Percentiles rank a stretch among this genome's conserved stretches.
Conservation (phyloP, 1,140 invertebrate genomes). For the Mylabris phalerata region DNA sequence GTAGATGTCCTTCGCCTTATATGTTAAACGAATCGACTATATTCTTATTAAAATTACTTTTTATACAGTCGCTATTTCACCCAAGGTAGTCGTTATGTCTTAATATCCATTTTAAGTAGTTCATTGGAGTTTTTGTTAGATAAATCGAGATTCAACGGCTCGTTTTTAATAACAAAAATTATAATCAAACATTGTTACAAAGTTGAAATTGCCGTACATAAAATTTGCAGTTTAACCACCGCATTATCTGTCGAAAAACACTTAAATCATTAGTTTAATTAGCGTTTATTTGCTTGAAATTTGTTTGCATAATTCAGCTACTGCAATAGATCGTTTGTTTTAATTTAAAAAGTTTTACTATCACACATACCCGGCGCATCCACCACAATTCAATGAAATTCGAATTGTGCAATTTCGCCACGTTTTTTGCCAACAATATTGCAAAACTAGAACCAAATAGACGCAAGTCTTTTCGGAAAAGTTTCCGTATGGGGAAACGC, state of each 20-base stretch:
- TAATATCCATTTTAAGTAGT: slow-evolving; percentile 14
- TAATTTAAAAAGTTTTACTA: too few species aligned
- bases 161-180: slow-evolving; percentile 1
- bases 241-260: too few species aligned
- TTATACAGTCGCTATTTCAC: slow-evolving; percentile 11
- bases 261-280: too few species aligned
- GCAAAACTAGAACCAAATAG: too few species aligned
- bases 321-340: too few species aligned
- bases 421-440: too few species aligned
- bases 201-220: too few species aligned
- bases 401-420: not conserved
- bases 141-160: slow-evolving; percentile 3
- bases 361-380: not conserved
- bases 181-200: not conserved
- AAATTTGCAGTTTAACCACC: too few species aligned
- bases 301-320: too few species aligned
- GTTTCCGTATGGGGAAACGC: not conserved
- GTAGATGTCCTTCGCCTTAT: too few species aligned
- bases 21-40: not conserved
- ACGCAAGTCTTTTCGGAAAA: not conserved
- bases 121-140: slow-evolving; percentile 4
- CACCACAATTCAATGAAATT: not conserved
- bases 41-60: slow-evolving; percentile 13
- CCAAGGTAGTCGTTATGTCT: slow-evolving; percentile 11
- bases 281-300: too few species aligned